Base-by-base conservation (phyloP, 2,113 vertebrate genomes). In the Puma concolor region DNA sequence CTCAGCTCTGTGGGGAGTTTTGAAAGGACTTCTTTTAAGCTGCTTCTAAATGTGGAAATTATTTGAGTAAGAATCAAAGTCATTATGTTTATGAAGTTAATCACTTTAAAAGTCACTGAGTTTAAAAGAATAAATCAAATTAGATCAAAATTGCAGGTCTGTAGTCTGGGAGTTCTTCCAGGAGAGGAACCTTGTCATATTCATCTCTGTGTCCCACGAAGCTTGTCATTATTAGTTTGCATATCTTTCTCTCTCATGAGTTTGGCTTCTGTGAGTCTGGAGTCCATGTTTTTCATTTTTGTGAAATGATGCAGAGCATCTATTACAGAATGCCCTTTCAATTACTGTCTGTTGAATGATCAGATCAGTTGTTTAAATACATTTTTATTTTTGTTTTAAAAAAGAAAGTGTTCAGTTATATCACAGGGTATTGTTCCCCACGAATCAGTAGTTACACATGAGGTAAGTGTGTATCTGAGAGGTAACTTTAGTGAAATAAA, bases 121-220 rank as follows among this genome's bases (percentile, higher is more conserved):
- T 95, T 95, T 88, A 60, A 87, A 91, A 95, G 74, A 93, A 8
- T 77, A 85, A 60, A 79, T 92, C 8, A 80, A 88, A 64, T 91
- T 71, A 91, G 11, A 86, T 89, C n/a, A 86, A 29, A 92, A 92
- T 50, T 81, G 2, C 38, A 77, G 25, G 76, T 67, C 41, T 48
- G 31, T 82, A 44, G 38, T 80, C 88, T 87, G 16, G 25, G 25
- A 87, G 48, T 85, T 91, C 60, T 88, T 93, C 38, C 76, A 91
- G 11, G 54, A 93, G 31, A 48, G 31, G 16, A 9, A 66, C 23
- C 25, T 57, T 81, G 72, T 71, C 83, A 71, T 50, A 29, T 57
- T 64, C 33, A 44, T 76, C 50, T 69, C 27, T 81, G 25, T 25
- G 33, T 81, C 64, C 44, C 15, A 71, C 60, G 29, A 95, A 88